These are phyloP conservation scores for Megaceryle maxima DNA, from an alignment of 2,113 vertebrate species.

Conservation along the genomic window DNA sequence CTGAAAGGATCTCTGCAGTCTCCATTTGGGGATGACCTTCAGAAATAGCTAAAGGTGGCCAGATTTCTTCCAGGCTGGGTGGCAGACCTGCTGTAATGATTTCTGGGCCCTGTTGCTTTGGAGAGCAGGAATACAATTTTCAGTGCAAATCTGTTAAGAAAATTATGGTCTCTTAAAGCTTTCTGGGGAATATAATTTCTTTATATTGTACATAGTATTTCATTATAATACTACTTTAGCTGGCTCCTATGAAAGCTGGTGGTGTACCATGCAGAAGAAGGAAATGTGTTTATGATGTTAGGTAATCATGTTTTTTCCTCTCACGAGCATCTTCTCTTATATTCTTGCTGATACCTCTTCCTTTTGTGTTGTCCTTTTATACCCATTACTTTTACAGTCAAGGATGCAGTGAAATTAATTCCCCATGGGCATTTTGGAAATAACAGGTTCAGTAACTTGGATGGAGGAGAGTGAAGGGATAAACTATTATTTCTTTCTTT, in stretches of 20 bases:
- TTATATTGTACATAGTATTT: background rate
- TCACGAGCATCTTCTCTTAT: background rate
- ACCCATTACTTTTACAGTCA: background rate
- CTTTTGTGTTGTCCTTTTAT: background rate
- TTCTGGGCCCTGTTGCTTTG: background rate
- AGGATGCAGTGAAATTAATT: conserved; percentile 4
- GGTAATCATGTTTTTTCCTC: background rate
- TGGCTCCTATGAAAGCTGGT: background rate
- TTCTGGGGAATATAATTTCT: background rate
- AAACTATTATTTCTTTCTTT: background rate
- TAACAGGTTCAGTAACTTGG: background rate
- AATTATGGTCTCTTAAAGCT: background rate
- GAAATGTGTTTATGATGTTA: background rate
- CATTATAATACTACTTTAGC: background rate
- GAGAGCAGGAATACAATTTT: background rate
- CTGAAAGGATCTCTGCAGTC: background rate
- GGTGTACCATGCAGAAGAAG: background rate
- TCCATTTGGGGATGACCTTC: background rate
- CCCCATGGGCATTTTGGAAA: background rate
- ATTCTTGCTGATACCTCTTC: background rate
- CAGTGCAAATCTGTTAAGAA: background rate
- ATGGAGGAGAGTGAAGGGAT: background rate
- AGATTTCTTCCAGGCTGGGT: background rate
- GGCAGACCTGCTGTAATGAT: background rate
- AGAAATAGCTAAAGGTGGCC: background rate